phyloP scores from a whole-genome alignment of 2,113 vertebrate species.

The Patagioenas fasciata region DNA sequence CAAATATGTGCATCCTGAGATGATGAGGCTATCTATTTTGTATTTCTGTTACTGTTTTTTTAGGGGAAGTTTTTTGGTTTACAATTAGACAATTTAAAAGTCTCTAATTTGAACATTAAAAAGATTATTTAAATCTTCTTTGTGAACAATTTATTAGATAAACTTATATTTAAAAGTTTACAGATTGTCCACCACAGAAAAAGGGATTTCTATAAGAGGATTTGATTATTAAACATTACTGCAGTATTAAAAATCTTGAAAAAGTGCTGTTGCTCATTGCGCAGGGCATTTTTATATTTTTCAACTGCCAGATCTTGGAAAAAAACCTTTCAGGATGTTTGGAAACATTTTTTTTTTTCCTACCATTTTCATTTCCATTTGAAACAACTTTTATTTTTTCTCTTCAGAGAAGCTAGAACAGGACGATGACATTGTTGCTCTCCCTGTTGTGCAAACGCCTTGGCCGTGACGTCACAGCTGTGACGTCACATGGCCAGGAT shows the following conservation, averaged over 20 bases:
- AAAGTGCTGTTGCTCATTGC: background rate
- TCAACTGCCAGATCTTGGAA: background rate
- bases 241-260: background rate
- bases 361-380: background rate
- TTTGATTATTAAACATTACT: background rate
- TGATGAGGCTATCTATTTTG: background rate
- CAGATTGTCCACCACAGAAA: background rate
- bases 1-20: background rate
- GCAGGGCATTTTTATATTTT: background rate
- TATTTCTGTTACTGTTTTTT: background rate
- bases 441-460: background rate
- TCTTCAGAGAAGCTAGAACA: background rate
- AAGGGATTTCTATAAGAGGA: background rate
- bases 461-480: background rate
- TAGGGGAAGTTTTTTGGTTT: background rate
- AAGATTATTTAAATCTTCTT: background rate
- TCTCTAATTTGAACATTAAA: background rate
- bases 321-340: background rate
- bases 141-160: background rate
- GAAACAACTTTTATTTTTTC: background rate
- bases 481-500: background rate
- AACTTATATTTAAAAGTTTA: background rate
- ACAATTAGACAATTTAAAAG: background rate
- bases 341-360: background rate
- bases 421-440: fast-evolving